A percentile compares a stretch with the other conserved stretches of the same genome.
These are phyloP conservation scores for Apotomis turbidana DNA, from an alignment of 2,888 invertebrate genomes.

Conservation along the genomic window DNA sequence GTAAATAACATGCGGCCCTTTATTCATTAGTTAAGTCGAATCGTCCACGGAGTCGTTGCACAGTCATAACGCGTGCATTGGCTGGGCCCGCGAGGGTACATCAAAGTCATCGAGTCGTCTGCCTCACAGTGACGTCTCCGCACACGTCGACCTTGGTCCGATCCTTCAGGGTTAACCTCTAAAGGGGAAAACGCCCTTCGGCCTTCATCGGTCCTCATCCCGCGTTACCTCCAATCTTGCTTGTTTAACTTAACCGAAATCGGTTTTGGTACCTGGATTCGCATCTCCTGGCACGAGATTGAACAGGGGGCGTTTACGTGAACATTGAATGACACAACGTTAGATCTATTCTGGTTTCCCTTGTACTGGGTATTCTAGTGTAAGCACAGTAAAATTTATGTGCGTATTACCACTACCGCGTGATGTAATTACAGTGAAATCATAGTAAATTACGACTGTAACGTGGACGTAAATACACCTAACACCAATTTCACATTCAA, in stretches of 20 bases:
- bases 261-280: constrained; percentile 18
- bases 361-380: constrained; percentile 25
- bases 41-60: constrained; percentile 42
- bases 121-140: constrained; percentile 68
- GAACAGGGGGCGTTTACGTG: constrained; percentile 30
- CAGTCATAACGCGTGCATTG: constrained; percentile 68
- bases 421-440: constrained; percentile 32
- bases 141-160: constrained; percentile 70
- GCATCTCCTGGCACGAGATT: constrained; percentile 12
- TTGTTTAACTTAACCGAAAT: constrained; percentile 50
- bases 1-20: constrained; percentile 33
- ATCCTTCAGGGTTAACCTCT: constrained; percentile 71
- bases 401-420: constrained; percentile 18
- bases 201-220: constrained; percentile 60
- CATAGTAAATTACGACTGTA: constrained; percentile 13
- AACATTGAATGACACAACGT: constrained; percentile 40
- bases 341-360: constrained; percentile 41
- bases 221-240: constrained; percentile 64
- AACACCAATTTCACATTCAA: neutral
- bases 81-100: constrained; percentile 67
- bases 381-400: constrained; percentile 38
- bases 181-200: constrained; percentile 65
- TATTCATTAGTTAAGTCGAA: constrained; percentile 38
- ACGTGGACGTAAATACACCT: constrained; percentile 5
- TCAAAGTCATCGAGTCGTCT: constrained; percentile 74